Conservation (phyloP, 1,140 invertebrate genomes). For the Pteromalus puparum region DNA sequence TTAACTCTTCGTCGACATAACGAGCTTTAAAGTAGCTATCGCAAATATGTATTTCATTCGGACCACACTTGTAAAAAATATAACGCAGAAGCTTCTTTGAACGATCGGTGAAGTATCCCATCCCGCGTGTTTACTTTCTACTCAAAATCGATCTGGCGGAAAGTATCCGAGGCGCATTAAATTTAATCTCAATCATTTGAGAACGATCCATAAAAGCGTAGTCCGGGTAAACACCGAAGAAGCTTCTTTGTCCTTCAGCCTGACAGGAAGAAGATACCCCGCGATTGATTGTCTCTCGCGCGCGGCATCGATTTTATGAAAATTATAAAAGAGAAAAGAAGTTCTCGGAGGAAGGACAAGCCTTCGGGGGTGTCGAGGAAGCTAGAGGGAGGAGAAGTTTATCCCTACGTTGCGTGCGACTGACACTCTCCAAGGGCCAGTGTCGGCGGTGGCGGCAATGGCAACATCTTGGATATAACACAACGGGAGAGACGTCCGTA, state of each 20-base stretch:
- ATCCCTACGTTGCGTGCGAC: slow-evolving; percentile 18
- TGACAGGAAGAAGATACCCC: background rate
- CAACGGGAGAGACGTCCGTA: slow-evolving; percentile 20
- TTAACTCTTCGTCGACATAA: background rate
- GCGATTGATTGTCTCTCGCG: background rate
- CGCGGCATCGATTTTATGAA: background rate
- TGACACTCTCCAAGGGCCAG: slow-evolving; percentile 41
- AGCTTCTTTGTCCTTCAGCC: background rate
- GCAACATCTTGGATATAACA: slow-evolving; percentile 22
- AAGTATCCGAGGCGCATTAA: background rate
- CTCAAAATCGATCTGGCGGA: background rate
- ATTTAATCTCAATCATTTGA: background rate
- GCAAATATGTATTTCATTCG: background rate
- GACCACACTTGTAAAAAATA: background rate
- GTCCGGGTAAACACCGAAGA: background rate
- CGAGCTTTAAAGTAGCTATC: background rate
- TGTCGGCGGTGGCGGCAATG: background rate
- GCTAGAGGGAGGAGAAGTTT: slow-evolving; percentile 19
- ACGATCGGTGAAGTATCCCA: background rate
- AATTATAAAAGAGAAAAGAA: slow-evolving; percentile 15
- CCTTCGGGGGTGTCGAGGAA: background rate
- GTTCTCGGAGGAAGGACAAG: background rate
- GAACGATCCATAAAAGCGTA: background rate
- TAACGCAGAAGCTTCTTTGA: background rate
- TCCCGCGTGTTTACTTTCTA: background rate